Base-by-base conservation (phyloP, 2,113 vertebrate genomes). In the Smithornis capensis region DNA sequence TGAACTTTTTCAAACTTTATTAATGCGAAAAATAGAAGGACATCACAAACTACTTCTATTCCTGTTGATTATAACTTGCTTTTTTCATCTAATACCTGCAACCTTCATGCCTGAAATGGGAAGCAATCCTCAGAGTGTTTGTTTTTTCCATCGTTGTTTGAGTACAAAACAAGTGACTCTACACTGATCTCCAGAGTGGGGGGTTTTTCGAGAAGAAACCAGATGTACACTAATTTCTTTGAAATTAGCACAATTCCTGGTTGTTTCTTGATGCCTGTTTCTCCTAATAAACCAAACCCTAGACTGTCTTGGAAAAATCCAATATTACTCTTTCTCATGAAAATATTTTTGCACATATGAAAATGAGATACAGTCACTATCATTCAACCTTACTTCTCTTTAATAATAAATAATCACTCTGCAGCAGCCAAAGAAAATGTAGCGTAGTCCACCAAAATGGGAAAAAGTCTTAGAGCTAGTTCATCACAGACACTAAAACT, bases 1-100 rank as follows among this genome's bases (percentile, higher is more conserved):
- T 94, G 90, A 97, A 87, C 69, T 86, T 96, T 11, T 78, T 45
- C 89, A 75, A 19, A 40, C 55, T 56, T 71, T 78, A 89, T 59
- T 78, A 24, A 59, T 22, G 33, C 65, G 33, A 65, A 93, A 95
- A 93, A 74, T 47, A 42, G 45, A 87, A n/a, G 95, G 67, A 14
- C 60, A 40, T 24, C 82, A 84, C 7, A 5, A 91, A 84, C 73
- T 69, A 85, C 50, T 74, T 57, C 73, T 84, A n/a, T 90, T 94
- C 73, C 83, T 87, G 57, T 44, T 52, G 52, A 87, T 53, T 50
- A 14, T 13, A 76, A 81, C 23, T 94, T 63, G 29, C 21, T 89
- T 75, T 84, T 94, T 44, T 63, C 44, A 57, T 14, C 8, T 44
- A 50, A 67, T 4, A 57, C 4, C 19, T 56, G 19, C 64, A 65